A percentile compares a stretch with the other conserved stretches of the same genome.
Conservation (phyloP, 2,113 vertebrate species). For the Irena cyanogastra region DNA sequence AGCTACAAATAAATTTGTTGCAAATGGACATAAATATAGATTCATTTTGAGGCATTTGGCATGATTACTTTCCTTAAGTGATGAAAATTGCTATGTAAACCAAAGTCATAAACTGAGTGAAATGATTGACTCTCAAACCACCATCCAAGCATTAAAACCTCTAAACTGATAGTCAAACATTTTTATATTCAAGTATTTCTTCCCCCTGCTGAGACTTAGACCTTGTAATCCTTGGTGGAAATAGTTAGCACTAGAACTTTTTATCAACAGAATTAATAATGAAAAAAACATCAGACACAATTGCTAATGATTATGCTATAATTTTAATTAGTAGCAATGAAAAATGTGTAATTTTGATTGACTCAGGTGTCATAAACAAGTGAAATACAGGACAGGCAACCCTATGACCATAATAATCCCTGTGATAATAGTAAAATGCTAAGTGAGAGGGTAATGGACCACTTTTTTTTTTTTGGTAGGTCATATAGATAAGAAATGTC, state of each 20-base stretch:
- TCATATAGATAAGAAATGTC: background rate
- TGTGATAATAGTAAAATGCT: background rate
- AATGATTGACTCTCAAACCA: background rate
- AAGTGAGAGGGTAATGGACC: background rate
- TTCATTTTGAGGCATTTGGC: background rate
- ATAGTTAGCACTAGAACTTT: background rate
- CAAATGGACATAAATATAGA: background rate
- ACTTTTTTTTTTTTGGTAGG: background rate
- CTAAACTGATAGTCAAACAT: background rate
- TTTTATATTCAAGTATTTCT: background rate
- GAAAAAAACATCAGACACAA: background rate
- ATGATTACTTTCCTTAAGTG: background rate
- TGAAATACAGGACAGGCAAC: background rate
- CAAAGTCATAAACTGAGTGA: constrained; percentile 4
- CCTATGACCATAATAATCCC: background rate
- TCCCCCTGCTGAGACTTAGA: background rate
- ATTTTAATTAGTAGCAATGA: constrained; percentile 26
- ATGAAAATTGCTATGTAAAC: constrained; percentile 19
- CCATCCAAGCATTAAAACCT: background rate
- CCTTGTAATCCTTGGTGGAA: background rate
- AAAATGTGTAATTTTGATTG: background rate
- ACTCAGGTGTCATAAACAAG: background rate
- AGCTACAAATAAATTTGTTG: background rate
- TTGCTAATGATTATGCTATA: background rate
- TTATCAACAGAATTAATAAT: constrained; percentile 12